Evolutionary conservation across 2,888 invertebrate species (phyloP), one percentile per base, ranked within the genome.

Genomic region (Polydrusus tereticollis): DNA sequence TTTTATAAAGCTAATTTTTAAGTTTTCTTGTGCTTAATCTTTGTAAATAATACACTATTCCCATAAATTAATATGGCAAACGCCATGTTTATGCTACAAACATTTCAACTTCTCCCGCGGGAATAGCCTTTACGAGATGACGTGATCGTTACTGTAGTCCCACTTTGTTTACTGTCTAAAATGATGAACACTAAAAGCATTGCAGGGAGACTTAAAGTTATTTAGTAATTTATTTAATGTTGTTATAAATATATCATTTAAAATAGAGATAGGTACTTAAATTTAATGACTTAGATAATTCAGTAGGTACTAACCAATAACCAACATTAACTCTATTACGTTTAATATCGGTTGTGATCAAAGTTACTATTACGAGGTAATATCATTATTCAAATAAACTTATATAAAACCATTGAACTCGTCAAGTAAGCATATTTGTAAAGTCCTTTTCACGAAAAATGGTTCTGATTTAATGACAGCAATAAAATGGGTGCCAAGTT

Each of bases 131-230:
- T 45, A 45, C 21, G 45, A 20, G 45, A 45, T 20, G 8, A 20
- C 21, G 18, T 20, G 18, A 20, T 10, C 8, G 20, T 45, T 45
- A 45, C 18, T 20, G 21, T 45, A 36, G 36, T 36, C 12, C 2
- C 10, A 10, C 21, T 45, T 45, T 45, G 45, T 45, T 45, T 2
- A 45, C 21, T 45, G 10, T 45, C 21, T 20, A 4, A 21, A 45
- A 45, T 45, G 45, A 45, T 21, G 21, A n/a, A 45, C 45, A 20
- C 21, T 45, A 45, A 45, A 45, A 45, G 45, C 45, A 18, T 45
- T 45, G 20, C 45, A 10, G 21, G n/a, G 12, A 20, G 10, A 8
- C 18, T 45, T 45, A 45, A 20, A 45, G 45, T 45, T 45, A 45
- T 45, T 20, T 45, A 21, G 20, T 45, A 45, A 45, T 21, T 10